phyloP scores from a whole-genome alignment of 2,797 vertebrate species.

The Lagorchestes hirsutus region DNA sequence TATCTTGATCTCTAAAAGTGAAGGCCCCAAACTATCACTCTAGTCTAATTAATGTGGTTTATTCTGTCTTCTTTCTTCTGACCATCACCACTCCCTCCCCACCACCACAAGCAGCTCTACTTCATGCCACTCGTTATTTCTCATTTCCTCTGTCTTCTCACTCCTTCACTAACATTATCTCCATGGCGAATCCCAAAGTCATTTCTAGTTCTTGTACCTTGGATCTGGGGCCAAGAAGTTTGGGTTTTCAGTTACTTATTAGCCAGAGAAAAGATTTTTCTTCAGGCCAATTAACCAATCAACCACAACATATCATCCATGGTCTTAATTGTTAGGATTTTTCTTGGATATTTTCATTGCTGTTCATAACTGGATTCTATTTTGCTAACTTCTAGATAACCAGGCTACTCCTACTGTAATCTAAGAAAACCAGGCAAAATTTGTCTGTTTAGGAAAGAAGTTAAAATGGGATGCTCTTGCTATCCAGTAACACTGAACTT shows the following conservation, averaged over 20 bases:
- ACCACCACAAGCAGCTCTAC: neutral
- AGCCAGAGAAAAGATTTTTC: conserved; percentile 12
- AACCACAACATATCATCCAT: neutral
- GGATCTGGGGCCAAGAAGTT: neutral
- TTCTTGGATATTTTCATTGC: conserved; percentile 23
- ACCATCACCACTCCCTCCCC: neutral
- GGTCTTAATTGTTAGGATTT: neutral
- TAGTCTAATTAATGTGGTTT: neutral
- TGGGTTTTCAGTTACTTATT: neutral
- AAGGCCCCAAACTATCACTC: neutral
- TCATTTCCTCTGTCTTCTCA: neutral
- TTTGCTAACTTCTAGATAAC: neutral
- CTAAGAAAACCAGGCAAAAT: neutral
- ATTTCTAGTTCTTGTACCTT: neutral
- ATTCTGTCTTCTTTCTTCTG: neutral
- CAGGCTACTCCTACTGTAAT: neutral
- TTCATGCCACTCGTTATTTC: neutral
- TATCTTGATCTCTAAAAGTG: neutral
- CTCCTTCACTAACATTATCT: neutral
- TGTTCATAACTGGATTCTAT: neutral
- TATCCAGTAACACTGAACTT: neutral
- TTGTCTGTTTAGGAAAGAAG: neutral
- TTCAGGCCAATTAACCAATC: neutral
- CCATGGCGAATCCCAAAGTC: neutral
- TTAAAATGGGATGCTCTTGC: neutral